Base-by-base conservation (phyloP, 2,113 vertebrate genomes). In the Gymnarchus niloticus region DNA sequence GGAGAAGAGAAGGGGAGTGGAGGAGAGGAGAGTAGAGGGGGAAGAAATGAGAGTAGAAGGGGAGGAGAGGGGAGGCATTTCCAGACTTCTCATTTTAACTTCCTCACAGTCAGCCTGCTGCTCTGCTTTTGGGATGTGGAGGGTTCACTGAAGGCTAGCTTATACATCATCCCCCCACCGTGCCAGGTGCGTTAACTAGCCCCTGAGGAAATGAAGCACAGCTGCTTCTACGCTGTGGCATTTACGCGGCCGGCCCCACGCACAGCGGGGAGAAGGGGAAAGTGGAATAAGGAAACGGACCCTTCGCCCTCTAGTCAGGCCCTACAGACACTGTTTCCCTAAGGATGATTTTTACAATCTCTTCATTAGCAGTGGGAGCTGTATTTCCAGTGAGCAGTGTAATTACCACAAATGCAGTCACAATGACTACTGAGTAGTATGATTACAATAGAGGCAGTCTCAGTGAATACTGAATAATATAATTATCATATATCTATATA, bases 211-310 rank as follows among this genome's bases (percentile, higher is more conserved):
- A 57, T 7, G 69, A 82, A 25, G 73, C 46, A 51, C n/a, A 83
- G 73, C 81, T 76, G 52, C 49, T 41, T 33, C 52, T 4, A n/a
- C n/a, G 23, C 76, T 81, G 83, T 49, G 80, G 44, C 69, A 85
- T 84, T 85, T 87, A 84, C 59, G 28, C 88, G 84, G 84, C 65
- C 57, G 49, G 73, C 85, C 56, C n/a, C n/a, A n/a, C n/a, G n/a
- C n/a, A n/a, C n/a, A n/a, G n/a, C n/a, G 52, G 5, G 52, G 61
- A 14, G 56, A 33, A 44, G 46, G n/a, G 4, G 7, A 51, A 5
- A n/a, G 14, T 49, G n/a, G n/a, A 51, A 51, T 81, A 51, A 51
- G n/a, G 77, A 81, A n/a, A 25, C 25, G 46, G 37, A n/a, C 21
- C 77, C 77, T 81, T 25, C 49, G 48, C 8, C 44, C 48, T 9